These are phyloP conservation scores for Ammodytes dubius DNA, from an alignment of 2,113 vertebrate species.

Conservation along the genomic window DNA sequence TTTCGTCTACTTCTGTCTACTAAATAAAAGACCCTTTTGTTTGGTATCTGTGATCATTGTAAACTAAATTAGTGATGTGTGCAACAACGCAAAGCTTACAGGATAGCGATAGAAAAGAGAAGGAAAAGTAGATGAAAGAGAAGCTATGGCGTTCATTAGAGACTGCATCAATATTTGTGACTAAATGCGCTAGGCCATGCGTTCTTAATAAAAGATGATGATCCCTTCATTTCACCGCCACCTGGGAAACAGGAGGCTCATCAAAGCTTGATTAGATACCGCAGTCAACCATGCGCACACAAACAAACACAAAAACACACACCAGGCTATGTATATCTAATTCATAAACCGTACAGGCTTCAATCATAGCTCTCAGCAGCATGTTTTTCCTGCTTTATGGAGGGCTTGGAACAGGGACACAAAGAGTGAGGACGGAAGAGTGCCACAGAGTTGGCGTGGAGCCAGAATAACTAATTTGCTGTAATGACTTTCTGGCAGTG, in stretches of 20 bases:
- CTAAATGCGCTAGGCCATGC: slow-evolving; percentile 51
- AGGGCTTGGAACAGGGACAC: slow-evolving; percentile 48
- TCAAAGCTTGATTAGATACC: slow-evolving; percentile 78
- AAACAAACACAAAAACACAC: slow-evolving; percentile 47
- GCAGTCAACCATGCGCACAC: slow-evolving; percentile 45
- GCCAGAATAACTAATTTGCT: slow-evolving; percentile 80
- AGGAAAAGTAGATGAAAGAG: not conserved
- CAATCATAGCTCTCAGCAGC: slow-evolving; percentile 56
- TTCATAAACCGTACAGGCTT: slow-evolving; percentile 69
- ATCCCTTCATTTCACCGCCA: slow-evolving; percentile 61
- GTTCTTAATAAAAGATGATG: slow-evolving; percentile 73
- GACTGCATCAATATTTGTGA: slow-evolving; percentile 34
- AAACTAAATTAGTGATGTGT: not conserved
- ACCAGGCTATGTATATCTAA: slow-evolving; percentile 54
- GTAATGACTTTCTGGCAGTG: slow-evolving; percentile 79
- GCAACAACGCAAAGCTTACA: not conserved
- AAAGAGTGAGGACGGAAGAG: slow-evolving; percentile 45
- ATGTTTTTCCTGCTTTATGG: slow-evolving; percentile 55
- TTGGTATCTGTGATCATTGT: not conserved
- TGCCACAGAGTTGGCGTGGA: slow-evolving; percentile 44
- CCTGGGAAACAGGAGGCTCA: slow-evolving; percentile 77
- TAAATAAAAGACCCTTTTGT: no score
- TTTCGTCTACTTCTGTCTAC: no score
- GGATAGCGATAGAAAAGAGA: not conserved
- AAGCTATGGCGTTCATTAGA: slow-evolving; percentile 33